phyloP scores from a whole-genome alignment of 2,888 invertebrate genomes.

The Alentia gelatinosa region DNA sequence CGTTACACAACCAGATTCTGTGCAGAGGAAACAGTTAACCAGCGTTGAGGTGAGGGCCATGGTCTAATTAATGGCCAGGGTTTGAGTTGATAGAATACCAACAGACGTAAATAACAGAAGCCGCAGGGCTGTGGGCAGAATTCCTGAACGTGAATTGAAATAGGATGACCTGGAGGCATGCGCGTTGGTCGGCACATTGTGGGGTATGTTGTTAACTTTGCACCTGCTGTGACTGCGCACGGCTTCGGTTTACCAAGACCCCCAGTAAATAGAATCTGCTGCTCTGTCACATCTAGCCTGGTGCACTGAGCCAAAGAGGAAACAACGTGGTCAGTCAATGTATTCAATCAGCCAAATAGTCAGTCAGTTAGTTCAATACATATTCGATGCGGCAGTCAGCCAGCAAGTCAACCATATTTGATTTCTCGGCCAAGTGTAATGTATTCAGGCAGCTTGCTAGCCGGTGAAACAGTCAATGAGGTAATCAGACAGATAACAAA shows the following conservation, averaged over 20 bases:
- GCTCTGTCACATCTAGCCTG: too few relatives aligned
- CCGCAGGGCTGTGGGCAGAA: not conserved
- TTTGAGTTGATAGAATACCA: not conserved
- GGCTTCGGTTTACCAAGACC: not conserved
- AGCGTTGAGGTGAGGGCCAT: not conserved
- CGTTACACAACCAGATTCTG: not conserved
- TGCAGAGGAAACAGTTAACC: not conserved
- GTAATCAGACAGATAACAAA: too few relatives aligned
- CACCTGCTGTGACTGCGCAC: not conserved
- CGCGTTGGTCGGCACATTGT: not conserved
- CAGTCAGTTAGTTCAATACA: too few relatives aligned
- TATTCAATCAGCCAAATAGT: too few relatives aligned
- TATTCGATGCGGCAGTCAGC: too few relatives aligned
- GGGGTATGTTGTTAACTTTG: not conserved
- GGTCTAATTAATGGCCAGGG: not conserved
- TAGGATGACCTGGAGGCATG: not conserved
- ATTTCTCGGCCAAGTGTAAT: too few relatives aligned
- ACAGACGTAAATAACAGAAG: not conserved
- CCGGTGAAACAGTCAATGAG: too few relatives aligned
- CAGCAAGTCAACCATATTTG: too few relatives aligned
- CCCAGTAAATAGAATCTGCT: too few relatives aligned
- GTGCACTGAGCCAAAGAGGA: too few relatives aligned
- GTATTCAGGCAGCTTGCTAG: too few relatives aligned
- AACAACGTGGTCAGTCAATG: too few relatives aligned
- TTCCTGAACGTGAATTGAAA: not conserved